Evolutionary conservation across 2,113 vertebrate species (phyloP).

Genomic region (Campylomormyrus numenius): DNA sequence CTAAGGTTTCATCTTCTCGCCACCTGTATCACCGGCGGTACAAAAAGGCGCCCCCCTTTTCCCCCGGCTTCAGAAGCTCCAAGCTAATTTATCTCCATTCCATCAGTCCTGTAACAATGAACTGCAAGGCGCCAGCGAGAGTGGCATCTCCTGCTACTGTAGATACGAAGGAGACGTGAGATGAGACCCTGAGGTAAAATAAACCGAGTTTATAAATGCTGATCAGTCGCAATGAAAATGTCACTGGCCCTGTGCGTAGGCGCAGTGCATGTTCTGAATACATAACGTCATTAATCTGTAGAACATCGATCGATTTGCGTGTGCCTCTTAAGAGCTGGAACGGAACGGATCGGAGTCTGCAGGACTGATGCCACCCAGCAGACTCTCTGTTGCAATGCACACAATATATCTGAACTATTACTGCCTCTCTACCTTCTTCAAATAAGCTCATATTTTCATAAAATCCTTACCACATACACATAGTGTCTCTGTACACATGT

Average conservation of each 20-base stretch:
- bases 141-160: not conserved
- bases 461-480: not conserved
- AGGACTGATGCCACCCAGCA: not conserved
- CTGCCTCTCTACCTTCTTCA: not conserved
- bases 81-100: not conserved
- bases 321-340: not conserved
- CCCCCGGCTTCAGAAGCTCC: not conserved
- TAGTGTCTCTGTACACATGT: not conserved
- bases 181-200: not conserved
- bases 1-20: slow-evolving; percentile 38
- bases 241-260: not conserved
- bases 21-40: slow-evolving; percentile 28
- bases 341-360: not conserved
- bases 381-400: not conserved
- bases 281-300: not conserved
- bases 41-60: not conserved
- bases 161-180: not conserved
- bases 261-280: not conserved
- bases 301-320: not conserved
- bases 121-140: not conserved
- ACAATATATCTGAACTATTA: not conserved
- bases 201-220: not conserved
- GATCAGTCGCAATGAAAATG: not conserved
- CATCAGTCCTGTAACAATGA: not conserved
- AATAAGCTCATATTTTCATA: not conserved